These are phyloP conservation scores for Trogon surrucura DNA, from an alignment of 2,113 vertebrate genomes.

Conservation along the genomic window DNA sequence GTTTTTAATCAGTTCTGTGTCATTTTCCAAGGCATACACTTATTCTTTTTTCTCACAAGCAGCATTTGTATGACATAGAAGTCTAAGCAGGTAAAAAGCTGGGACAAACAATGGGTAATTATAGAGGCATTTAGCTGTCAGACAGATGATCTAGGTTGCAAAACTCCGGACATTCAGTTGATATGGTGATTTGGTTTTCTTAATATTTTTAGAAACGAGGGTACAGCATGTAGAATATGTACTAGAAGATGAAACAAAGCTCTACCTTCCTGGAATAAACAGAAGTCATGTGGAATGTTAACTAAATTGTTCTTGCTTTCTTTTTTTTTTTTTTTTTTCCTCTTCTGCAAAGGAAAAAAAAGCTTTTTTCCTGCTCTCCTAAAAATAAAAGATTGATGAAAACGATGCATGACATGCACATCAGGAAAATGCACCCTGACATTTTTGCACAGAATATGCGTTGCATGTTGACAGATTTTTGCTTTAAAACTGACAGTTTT, in stretches of 20 bases:
- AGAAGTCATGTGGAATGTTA: constrained; percentile 20
- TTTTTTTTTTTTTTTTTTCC: neutral
- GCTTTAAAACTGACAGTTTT: constrained; percentile 78
- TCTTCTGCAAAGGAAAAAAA: neutral
- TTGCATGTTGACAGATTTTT: constrained; percentile 73
- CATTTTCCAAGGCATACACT: neutral
- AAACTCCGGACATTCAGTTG: neutral
- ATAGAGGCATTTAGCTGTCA: constrained; percentile 9
- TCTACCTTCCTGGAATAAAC: neutral
- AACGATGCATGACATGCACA: constrained; percentile 62
- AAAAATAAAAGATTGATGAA: constrained; percentile 75
- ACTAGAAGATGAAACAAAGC: neutral
- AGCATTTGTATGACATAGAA: neutral
- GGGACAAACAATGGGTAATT: neutral
- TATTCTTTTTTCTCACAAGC: neutral
- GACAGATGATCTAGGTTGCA: neutral
- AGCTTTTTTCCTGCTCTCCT: constrained; percentile 15
- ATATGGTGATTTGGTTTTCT: neutral
- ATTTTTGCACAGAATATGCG: constrained; percentile 67
- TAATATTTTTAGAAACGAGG: constrained; percentile 22
- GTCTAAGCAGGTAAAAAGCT: neutral
- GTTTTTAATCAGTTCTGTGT: neutral
- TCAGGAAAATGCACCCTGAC: constrained; percentile 73
- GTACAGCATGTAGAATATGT: neutral
- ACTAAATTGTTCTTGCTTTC: neutral